phyloP scores from a whole-genome alignment of 2,113 vertebrate species.

The Uropsilus gracilis region DNA sequence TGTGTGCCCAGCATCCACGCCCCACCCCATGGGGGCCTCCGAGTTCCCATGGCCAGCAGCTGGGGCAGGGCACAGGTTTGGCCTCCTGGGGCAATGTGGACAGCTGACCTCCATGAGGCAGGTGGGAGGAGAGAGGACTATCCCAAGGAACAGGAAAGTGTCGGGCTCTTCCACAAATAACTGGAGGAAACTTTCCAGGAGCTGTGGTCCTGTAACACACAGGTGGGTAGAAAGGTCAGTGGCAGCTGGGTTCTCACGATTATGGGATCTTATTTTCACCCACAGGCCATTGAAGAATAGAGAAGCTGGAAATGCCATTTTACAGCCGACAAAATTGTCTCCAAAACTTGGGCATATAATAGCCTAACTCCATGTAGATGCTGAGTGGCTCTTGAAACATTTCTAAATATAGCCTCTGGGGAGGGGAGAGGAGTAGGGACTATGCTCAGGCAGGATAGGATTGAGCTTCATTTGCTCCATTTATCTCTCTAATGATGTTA shows the following conservation, averaged over 20 bases:
- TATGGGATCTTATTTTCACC: background rate
- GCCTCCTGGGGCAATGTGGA: background rate
- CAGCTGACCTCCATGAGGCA: background rate
- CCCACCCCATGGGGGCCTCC: background rate
- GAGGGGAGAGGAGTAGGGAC: background rate
- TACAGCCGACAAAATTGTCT: constrained; percentile 26
- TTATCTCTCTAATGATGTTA: constrained; percentile 48
- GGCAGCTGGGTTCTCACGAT: background rate
- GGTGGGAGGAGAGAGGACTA: background rate
- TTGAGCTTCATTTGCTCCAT: constrained; percentile 41
- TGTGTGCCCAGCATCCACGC: background rate
- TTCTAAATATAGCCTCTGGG: constrained; percentile 63
- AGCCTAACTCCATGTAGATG: background rate
- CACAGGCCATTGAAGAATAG: background rate
- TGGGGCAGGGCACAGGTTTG: background rate
- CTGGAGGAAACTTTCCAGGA: constrained; percentile 21
- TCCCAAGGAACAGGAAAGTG: background rate
- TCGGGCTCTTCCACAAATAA: background rate
- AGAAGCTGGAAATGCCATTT: constrained; percentile 41
- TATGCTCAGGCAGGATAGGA: background rate
- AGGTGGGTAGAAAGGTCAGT: background rate
- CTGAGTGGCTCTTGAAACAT: constrained; percentile 50
- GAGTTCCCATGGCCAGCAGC: background rate
- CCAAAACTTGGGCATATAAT: constrained; percentile 17
- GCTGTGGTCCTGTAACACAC: background rate